Percentiles rank a stretch among this genome's conserved stretches.
Conservation (phyloP, 2,113 vertebrate species). For the Aptenodytes forsteri region DNA sequence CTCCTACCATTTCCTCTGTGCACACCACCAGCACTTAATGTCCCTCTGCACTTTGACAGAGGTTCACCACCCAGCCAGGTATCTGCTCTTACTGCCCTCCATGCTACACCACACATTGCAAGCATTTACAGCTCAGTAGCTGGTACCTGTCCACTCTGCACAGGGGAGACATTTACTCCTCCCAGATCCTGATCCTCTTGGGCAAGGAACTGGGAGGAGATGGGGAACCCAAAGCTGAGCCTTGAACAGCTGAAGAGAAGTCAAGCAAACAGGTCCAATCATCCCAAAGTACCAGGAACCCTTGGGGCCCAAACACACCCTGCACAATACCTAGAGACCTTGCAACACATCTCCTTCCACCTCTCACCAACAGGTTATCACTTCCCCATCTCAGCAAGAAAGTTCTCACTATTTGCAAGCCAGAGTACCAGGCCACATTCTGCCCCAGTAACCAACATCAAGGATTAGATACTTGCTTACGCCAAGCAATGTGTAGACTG, state of each 20-base stretch:
- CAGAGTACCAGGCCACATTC: not conserved
- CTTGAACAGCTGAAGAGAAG: not conserved
- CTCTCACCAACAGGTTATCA: not conserved
- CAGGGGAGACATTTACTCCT: not conserved
- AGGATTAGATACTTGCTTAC: conserved; percentile 36
- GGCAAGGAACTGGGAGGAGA: not conserved
- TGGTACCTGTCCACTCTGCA: not conserved
- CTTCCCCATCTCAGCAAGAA: not conserved
- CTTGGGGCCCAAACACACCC: not conserved
- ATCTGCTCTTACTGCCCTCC: not conserved
- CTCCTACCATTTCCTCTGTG: not conserved
- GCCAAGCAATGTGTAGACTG: not conserved
- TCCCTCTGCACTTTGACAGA: not conserved
- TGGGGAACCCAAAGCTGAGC: not conserved
- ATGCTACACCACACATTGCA: accelerated
- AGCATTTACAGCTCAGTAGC: not conserved
- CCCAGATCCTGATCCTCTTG: not conserved
- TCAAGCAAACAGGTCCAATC: not conserved
- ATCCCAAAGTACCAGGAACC: not conserved
- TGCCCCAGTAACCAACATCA: not conserved
- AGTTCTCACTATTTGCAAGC: not conserved
- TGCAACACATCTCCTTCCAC: conserved; percentile 8
- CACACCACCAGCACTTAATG: not conserved
- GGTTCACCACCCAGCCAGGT: not conserved
- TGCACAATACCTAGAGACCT: not conserved